A percentile compares a stretch with the other conserved stretches of the same genome.
Conservation (phyloP, 2,113 vertebrate genomes). For the Lamprologus ornatipinnis region DNA sequence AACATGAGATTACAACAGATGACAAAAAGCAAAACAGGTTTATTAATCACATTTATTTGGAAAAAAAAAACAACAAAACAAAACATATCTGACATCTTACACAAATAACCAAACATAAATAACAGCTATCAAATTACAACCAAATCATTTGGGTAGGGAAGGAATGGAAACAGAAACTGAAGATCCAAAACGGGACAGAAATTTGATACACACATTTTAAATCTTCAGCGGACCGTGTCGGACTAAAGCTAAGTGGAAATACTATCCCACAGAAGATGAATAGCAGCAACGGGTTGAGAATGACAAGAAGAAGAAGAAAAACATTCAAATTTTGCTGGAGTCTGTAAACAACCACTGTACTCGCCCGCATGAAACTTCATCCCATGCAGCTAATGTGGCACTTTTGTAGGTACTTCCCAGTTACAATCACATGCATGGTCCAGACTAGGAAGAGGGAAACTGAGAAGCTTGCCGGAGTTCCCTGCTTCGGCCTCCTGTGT, state of each 20-base stretch:
- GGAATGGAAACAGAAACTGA: neutral
- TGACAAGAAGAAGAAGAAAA: neutral
- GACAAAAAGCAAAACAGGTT: neutral
- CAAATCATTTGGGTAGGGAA: neutral
- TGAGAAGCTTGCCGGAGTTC: neutral
- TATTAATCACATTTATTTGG: slow-evolving; percentile 45
- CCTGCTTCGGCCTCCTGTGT: neutral
- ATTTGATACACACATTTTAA: neutral
- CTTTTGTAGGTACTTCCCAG: slow-evolving; percentile 5
- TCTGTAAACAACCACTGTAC: slow-evolving; percentile 47
- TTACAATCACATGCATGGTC: neutral
- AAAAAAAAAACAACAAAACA: neutral
- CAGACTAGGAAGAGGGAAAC: neutral
- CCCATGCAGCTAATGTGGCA: slow-evolving; percentile 26
- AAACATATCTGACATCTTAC: neutral
- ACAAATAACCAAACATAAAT: slow-evolving; percentile 22
- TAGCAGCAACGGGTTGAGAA: slow-evolving; percentile 39
- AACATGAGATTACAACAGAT: neutral
- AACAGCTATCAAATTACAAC: neutral
- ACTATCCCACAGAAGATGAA: slow-evolving; percentile 1
- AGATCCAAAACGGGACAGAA: neutral
- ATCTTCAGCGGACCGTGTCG: neutral
- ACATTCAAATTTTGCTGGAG: slow-evolving; percentile 19
- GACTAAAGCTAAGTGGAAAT: neutral
- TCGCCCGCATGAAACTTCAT: neutral